These are phyloP conservation scores for Tinea pellionella DNA, from an alignment of 2,888 invertebrate genomes.

Conservation along the genomic window DNA sequence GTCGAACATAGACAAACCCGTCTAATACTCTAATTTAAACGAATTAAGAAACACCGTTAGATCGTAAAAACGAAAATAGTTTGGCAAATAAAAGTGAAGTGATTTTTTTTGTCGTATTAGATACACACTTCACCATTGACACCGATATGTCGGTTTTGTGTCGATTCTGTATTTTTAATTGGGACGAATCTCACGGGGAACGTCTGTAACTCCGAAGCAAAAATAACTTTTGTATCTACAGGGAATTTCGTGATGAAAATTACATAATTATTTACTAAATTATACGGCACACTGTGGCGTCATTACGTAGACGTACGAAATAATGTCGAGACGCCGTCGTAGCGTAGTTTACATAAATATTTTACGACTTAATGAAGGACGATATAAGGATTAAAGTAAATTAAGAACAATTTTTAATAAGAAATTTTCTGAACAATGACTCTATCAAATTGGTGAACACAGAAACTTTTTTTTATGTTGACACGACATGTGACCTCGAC, in stretches of 20 bases:
- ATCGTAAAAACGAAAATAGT: conserved; percentile 15
- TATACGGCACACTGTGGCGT: no score
- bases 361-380: no score
- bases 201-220: neutral
- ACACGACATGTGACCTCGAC: no score
- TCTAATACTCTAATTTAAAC: conserved; percentile 7
- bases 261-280: no score
- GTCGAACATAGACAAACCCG: neutral
- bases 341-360: no score
- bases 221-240: neutral
- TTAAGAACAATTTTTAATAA: no score
- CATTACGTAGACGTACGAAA: no score
- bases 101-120: conserved; percentile 12
- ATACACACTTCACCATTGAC: conserved; percentile 2
- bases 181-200: neutral
- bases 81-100: conserved; percentile 13
- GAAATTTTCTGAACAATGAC: no score
- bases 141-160: conserved; percentile 5
- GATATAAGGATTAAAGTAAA: no score
- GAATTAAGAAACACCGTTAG: conserved; percentile 12
- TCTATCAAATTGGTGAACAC: no score
- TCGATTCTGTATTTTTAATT: neutral
- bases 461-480: no score
- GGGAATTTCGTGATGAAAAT: neutral
- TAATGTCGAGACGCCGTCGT: no score